Base-by-base conservation (phyloP, 2,797 vertebrate species). In the Pelobates cultripes region DNA sequence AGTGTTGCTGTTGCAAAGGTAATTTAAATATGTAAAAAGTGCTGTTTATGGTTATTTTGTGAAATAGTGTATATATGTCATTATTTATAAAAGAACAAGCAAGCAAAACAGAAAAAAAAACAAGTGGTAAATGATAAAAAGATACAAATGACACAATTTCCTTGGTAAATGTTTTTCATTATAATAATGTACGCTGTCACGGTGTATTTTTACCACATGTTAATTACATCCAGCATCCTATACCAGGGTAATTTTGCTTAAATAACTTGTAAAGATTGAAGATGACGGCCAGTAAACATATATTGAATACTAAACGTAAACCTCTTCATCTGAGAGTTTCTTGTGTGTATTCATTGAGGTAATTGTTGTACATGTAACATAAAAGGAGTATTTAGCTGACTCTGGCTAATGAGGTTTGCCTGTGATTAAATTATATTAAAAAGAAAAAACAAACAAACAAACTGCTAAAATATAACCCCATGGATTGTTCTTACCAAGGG, bases 401-500 rank as follows among this genome's bases (percentile, higher is more conserved):
- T 40, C 17, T 64, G 61, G 55, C 14, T 57, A 15, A 68, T 43
- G 17, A 64, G 61, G 61, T 64, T 64, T 64, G 14, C n/a, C 7
- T 7, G 61, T 64, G 61, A 64, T 28, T 41, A 41, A 64, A 40
- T 64, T 10, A 64, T 7, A 61, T 40, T 64, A 28, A 28, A 57
- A 15, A 15, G 13, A 57, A 64, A 64, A 64, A 64, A 64, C 61
- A 64, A 64, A 64, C 61, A 64, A 57, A 12, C 8, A 12, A 57
- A 57, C 55, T 12, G 55, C 55, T 57, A 57, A 6, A 57, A 57
- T 64, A 2, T 64, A 64, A 3, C 61, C 61, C 28, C 5, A 6
- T 28, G 61, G 61, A 40, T 5, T 61, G 57, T 17, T 15, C 63
- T 86, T 92, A 95, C 92, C 89, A 41, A 92, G 86, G 5, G 90